Percentiles rank a stretch among this genome's conserved stretches.
Conservation (phyloP, 2,888 invertebrate species). For the Sphaerophoria taeniata region DNA sequence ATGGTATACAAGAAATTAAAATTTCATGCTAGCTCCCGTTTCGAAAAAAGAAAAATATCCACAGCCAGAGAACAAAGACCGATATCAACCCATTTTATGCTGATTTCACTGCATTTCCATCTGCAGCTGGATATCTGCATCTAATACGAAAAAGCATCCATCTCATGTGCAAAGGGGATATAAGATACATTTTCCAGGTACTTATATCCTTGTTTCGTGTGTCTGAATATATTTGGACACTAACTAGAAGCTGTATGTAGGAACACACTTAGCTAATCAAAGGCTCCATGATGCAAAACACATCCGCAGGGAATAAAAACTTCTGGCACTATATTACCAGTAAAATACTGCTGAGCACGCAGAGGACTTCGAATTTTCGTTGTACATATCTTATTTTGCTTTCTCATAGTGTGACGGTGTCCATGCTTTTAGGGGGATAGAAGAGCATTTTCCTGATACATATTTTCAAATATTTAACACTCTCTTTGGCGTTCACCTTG, state of each 20-base stretch:
- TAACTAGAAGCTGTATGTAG: background rate
- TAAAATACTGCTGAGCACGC: background rate
- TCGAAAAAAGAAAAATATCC: too few species aligned
- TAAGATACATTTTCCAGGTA: constrained; percentile 25
- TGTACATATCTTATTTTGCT: background rate
- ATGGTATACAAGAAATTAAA: constrained; percentile 21
- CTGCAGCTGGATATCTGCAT: background rate
- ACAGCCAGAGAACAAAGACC: background rate
- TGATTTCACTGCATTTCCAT: constrained; percentile 22
- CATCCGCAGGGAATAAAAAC: constrained; percentile 37
- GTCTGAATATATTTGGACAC: constrained; percentile 35
- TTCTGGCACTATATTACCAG: constrained; percentile 44
- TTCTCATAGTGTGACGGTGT: background rate
- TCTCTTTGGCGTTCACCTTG: background rate
- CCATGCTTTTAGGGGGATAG: background rate
- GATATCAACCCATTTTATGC: constrained; percentile 53
- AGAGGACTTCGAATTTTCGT: background rate
- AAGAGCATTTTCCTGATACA: constrained; percentile 24
- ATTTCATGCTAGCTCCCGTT: background rate
- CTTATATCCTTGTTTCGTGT: constrained; percentile 22
- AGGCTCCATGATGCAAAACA: constrained; percentile 36
- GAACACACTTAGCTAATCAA: constrained; percentile 62
- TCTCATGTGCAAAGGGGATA: constrained; percentile 25
- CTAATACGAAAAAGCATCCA: constrained; percentile 1
- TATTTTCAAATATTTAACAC: constrained; percentile 27